These are phyloP conservation scores for Apamea sordens DNA, from an alignment of 2,888 invertebrate genomes.

Conservation along the genomic window DNA sequence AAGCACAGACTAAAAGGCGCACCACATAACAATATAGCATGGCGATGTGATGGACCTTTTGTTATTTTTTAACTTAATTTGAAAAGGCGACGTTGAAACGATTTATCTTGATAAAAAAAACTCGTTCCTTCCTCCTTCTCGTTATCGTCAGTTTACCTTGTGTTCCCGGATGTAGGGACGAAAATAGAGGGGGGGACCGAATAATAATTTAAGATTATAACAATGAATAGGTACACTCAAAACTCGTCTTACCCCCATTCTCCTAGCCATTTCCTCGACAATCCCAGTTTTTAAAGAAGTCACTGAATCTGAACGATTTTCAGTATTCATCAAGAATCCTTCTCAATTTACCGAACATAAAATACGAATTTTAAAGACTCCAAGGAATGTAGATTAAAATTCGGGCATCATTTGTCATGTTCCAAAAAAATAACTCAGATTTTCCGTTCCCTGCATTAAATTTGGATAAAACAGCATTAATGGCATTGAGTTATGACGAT, in stretches of 20 bases:
- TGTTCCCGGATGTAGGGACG: no score
- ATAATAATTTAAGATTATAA: not conserved
- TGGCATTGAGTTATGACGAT: slow-evolving; percentile 35
- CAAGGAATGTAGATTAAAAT: slow-evolving; percentile 18
- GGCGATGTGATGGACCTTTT: not conserved
- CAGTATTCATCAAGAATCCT: not conserved
- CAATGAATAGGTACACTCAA: not conserved
- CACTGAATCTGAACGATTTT: not conserved
- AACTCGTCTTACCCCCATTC: no score
- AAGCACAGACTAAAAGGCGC: not conserved
- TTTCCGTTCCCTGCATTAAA: slow-evolving; percentile 37
- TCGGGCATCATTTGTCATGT: slow-evolving; percentile 34
- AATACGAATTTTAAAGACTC: not conserved
- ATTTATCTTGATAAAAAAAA: not conserved
- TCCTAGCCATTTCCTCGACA: not conserved
- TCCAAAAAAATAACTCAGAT: slow-evolving; percentile 40
- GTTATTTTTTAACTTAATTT: not conserved
- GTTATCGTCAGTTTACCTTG: not conserved
- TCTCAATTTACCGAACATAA: no score
- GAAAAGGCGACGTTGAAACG: not conserved
- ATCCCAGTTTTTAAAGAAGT: not conserved
- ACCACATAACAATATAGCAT: not conserved
- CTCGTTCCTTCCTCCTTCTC: not conserved
- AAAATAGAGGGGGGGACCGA: not conserved
- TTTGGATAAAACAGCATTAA: slow-evolving; percentile 40